Evolutionary conservation across 2,888 invertebrate genomes (phyloP).

Genomic region (Xestia rhomboidea): DNA sequence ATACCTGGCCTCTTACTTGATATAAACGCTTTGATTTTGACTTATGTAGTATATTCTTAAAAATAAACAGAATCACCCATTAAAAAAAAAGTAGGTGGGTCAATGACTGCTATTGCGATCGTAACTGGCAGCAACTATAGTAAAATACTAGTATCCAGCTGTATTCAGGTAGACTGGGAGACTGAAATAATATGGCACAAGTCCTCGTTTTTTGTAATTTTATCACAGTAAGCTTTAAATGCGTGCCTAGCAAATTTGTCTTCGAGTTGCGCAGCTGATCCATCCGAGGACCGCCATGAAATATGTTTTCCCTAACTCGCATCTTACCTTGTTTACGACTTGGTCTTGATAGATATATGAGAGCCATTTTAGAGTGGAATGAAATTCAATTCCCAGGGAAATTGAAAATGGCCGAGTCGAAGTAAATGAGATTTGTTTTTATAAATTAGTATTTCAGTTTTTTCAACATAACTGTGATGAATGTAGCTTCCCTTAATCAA

Average conservation of each 20-base stretch:
- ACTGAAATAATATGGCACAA: slow-evolving; percentile 28
- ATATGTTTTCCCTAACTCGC: slow-evolving; percentile 20
- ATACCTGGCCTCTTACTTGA: too few relatives aligned
- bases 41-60: too few relatives aligned
- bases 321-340: slow-evolving; percentile 52
- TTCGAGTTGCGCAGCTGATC: slow-evolving; percentile 42
- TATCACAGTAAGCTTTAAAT: slow-evolving; percentile 29
- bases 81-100: too few relatives aligned
- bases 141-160: background rate
- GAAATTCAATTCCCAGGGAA: slow-evolving; percentile 48
- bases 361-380: slow-evolving; percentile 44
- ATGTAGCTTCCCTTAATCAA: background rate
- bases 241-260: slow-evolving; percentile 20
- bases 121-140: background rate
- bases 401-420: slow-evolving; percentile 41
- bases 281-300: slow-evolving; percentile 15
- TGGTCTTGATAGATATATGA: slow-evolving; percentile 44
- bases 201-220: slow-evolving; percentile 25
- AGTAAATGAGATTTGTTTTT: background rate
- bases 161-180: background rate
- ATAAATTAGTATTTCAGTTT: background rate
- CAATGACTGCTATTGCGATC: too few relatives aligned
- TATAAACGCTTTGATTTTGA: too few relatives aligned
- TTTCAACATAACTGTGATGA: background rate
- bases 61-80: too few relatives aligned